Percentiles rank a stretch among this genome's conserved stretches.
phyloP scores from a whole-genome alignment of 2,888 invertebrate genomes.

The Torymus aiolomorphi region DNA sequence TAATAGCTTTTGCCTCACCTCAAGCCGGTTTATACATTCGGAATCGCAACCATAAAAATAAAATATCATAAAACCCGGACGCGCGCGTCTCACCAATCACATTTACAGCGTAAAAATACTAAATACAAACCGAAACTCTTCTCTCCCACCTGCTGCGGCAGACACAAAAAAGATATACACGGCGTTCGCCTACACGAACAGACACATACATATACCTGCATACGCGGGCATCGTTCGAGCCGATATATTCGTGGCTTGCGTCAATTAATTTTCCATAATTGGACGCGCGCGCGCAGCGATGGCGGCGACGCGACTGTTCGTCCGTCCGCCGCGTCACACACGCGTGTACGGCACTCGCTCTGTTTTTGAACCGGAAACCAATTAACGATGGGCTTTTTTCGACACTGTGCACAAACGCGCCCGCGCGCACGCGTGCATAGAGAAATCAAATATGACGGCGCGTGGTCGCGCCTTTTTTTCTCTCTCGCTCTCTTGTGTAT shows the following conservation, averaged over 20 bases:
- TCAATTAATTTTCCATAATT: slow-evolving; percentile 76
- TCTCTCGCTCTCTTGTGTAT: too few species aligned
- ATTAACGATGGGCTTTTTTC: slow-evolving; percentile 64
- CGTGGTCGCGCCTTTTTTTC: too few species aligned
- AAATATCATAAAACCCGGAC: slow-evolving; percentile 1
- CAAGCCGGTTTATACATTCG: too few species aligned
- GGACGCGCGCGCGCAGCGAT: slow-evolving; percentile 65
- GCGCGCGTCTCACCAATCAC: background rate
- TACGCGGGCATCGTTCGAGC: slow-evolving; percentile 10
- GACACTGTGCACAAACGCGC: background rate
- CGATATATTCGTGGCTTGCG: slow-evolving; percentile 56
- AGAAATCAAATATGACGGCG: slow-evolving; percentile 22
- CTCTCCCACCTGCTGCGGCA: background rate
- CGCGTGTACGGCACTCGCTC: slow-evolving; percentile 34
- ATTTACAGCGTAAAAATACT: slow-evolving; percentile 15
- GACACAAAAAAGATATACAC: too few species aligned
- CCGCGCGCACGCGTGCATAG: background rate
- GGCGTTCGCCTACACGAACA: too few species aligned
- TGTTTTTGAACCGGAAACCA: slow-evolving; percentile 69
- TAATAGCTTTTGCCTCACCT: background rate
- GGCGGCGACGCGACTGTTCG: slow-evolving; percentile 20
- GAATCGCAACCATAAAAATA: background rate
- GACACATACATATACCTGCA: too few species aligned
- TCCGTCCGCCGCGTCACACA: slow-evolving; percentile 29
- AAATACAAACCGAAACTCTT: slow-evolving; percentile 10